Percentiles rank a stretch among this genome's conserved stretches.
phyloP scores from a whole-genome alignment of 2,797 vertebrate genomes.

The Columba guinea region DNA sequence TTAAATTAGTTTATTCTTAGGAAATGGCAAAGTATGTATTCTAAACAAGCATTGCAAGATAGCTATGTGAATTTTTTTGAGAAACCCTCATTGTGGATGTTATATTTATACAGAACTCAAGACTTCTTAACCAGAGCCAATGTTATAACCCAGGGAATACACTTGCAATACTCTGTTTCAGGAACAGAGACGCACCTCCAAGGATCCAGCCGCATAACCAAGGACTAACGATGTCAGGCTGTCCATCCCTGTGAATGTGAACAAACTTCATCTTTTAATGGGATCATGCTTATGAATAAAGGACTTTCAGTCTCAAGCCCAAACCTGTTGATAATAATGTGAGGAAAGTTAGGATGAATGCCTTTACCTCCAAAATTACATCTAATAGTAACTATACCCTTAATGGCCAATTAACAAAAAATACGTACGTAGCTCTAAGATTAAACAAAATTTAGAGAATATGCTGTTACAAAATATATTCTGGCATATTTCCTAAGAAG shows the following conservation, averaged over 20 bases:
- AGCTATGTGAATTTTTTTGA: constrained; percentile 39
- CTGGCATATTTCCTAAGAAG: constrained; percentile 70
- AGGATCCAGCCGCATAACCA: neutral
- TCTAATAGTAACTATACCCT: constrained; percentile 56
- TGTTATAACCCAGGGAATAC: neutral
- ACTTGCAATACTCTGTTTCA: neutral
- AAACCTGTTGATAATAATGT: neutral
- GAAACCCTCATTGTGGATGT: constrained; percentile 35
- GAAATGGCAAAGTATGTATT: constrained; percentile 7
- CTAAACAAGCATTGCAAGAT: constrained; percentile 48
- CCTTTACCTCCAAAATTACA: constrained; percentile 52
- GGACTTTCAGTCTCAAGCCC: neutral
- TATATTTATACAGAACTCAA: constrained; percentile 31
- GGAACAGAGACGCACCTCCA: neutral
- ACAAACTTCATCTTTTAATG: neutral
- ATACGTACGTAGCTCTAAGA: constrained; percentile 57
- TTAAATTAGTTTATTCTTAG: neutral
- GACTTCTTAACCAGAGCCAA: constrained; percentile 12
- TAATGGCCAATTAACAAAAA: constrained; percentile 65
- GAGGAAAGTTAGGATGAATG: neutral
- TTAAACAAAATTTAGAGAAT: constrained; percentile 73
- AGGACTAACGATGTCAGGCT: neutral
- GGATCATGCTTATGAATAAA: neutral
- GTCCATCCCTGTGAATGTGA: neutral
- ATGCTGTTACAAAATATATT: constrained; percentile 61